Evolutionary conservation across 2,113 vertebrate species (phyloP), one percentile per base, ranked within the genome.

Genomic region (Eublepharis macularius): DNA sequence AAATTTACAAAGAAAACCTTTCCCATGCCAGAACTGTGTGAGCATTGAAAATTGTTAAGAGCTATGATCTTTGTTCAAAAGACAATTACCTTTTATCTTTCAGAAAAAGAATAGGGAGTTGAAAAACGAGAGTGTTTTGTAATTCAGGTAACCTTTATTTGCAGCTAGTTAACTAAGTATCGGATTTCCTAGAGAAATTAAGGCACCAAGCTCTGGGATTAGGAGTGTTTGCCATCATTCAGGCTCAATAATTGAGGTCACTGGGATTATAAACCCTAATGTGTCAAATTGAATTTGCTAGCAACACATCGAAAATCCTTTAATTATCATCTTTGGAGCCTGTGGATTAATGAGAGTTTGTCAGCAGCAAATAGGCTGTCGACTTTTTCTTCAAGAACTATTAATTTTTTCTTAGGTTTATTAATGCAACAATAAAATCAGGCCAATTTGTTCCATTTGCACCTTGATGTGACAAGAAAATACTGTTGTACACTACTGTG

Each of bases 221-320:
- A 95, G 82, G 70, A 93, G 26, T 94, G 82, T 95, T 96, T 96
- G 89, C 92, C 84, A 90, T 93, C 88, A 93, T 94, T 95, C 90
- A 87, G 91, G 85, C 92, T 95, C 89, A 83, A 92, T 95, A 96
- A 96, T 95, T 96, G 94, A 96, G 93, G 92, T 95, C 91, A 91
- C 11, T 89, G 72, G 87, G 84, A 85, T 95, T 96, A 94, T 92
- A 95, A 95, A 94, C 90, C 90, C 51, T 94, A 93, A 92, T 91
- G 87, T 94, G 91, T 93, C 87, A 95, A 94, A 94, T 90, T 94
- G 92, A 95, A 95, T 95, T 95, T 91, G 93, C 43, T 88, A 91
- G 86, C 79, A 86, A 83, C 88, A 76, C 85, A 90, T 92, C 74
- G 87, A 83, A 95, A 94, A 90, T 95, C 85, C 86, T 88, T 94